A percentile compares a stretch with the other conserved stretches of the same genome.
phyloP scores from a whole-genome alignment of 2,888 invertebrate species.

The Pilophorus perplexus region DNA sequence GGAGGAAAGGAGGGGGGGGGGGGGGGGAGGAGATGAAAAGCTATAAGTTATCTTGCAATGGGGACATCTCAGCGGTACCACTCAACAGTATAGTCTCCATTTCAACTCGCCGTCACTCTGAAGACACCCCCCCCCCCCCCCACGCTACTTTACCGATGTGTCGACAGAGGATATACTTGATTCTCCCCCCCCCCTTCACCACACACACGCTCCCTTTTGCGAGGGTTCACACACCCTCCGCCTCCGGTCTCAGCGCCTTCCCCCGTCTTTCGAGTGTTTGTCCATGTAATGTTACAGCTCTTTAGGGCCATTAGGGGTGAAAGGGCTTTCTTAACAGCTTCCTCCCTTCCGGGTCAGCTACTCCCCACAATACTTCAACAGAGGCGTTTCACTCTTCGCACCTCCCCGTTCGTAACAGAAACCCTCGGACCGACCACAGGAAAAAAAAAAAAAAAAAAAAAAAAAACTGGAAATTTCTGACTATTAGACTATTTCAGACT shows the following conservation, averaged over 20 bases:
- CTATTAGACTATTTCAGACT: too few species aligned
- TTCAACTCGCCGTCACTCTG: neutral
- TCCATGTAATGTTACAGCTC: constrained; percentile 36
- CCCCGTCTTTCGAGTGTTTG: constrained; percentile 20
- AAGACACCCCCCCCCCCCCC: neutral
- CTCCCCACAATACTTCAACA: too few species aligned
- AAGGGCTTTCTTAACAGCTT: constrained; percentile 28
- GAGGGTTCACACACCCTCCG: neutral
- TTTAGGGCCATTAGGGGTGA: constrained; percentile 25
- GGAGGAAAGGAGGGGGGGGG: too few species aligned
- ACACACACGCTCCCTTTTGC: neutral
- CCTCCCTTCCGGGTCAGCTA: constrained; percentile 5
- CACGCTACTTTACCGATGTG: neutral
- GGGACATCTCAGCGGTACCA: too few species aligned
- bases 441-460: too few species aligned
- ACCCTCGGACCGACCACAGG: too few species aligned
- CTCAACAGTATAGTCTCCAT: constrained; percentile 20
- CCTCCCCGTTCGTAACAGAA: too few species aligned
- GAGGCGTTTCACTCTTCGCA: too few species aligned
- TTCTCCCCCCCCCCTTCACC: neutral
- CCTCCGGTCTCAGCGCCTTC: too few species aligned
- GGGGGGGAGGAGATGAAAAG: too few species aligned
- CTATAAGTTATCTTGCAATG: too few species aligned
- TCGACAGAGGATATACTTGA: constrained; percentile 21
- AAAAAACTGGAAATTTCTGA: too few species aligned